phyloP scores from a whole-genome alignment of 2,888 invertebrate genomes.

The Noctua janthe region DNA sequence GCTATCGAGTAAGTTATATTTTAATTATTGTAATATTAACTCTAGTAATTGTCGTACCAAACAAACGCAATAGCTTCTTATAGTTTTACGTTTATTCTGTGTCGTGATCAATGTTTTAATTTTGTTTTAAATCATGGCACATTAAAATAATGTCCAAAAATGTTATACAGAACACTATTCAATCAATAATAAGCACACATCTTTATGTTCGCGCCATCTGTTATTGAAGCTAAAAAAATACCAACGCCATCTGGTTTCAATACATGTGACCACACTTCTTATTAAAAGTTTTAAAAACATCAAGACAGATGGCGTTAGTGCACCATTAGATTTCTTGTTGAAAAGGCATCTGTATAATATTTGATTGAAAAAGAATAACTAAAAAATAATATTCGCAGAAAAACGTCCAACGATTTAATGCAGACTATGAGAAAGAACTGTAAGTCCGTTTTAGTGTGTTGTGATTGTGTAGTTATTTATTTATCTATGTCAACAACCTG shows the following conservation, averaged over 20 bases:
- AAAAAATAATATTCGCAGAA: slow-evolving; percentile 83
- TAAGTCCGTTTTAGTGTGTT: slow-evolving; percentile 90
- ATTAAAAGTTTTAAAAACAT: slow-evolving; percentile 49
- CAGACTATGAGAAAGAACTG: slow-evolving; percentile 87
- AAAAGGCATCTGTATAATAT: slow-evolving; percentile 57
- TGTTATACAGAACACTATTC: slow-evolving; percentile 70
- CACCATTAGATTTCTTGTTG: not conserved
- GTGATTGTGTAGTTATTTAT: slow-evolving; percentile 77
- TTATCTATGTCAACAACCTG: not conserved
- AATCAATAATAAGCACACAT: not conserved
- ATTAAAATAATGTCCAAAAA: slow-evolving; percentile 78
- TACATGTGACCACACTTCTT: not conserved
- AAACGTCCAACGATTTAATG: slow-evolving; percentile 89
- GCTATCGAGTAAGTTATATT: slow-evolving; percentile 91
- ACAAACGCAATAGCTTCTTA: slow-evolving; percentile 52
- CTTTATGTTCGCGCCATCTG: slow-evolving; percentile 38
- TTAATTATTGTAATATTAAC: slow-evolving; percentile 62
- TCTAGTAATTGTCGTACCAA: slow-evolving; percentile 42
- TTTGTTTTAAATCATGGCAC: slow-evolving; percentile 83
- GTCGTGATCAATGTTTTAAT: slow-evolving; percentile 73
- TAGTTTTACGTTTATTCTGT: slow-evolving; percentile 65
- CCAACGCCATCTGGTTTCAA: slow-evolving; percentile 17
- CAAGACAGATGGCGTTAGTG: slow-evolving; percentile 43
- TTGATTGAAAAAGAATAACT: slow-evolving; percentile 56
- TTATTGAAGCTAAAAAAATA: not conserved